Evolutionary conservation across 2,113 vertebrate species (phyloP), one percentile per base, ranked within the genome.

Genomic region (Euleptes europaea): DNA sequence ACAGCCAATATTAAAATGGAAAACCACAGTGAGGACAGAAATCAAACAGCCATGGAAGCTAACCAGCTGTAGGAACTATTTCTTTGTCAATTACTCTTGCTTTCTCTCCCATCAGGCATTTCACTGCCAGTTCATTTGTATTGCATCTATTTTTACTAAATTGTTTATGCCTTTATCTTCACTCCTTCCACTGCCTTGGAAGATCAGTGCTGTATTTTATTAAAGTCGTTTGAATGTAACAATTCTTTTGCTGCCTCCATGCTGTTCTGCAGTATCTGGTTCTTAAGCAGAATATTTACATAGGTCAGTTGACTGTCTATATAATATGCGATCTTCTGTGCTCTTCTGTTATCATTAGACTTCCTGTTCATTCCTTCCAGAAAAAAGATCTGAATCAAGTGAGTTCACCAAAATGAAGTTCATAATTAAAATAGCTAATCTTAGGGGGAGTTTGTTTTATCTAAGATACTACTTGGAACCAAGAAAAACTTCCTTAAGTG

Each of bases 221-320:
- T 38, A 49, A 92, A 83, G 87, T 87, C 92, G 89, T 82, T 78
- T 70, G 89, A 93, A 89, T 15, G 84, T 80, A 79, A 42, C 26
- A 40, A 10, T 44, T 78, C 82, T 92, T 90, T 83, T 90, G 82
- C 90, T 91, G 84, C 88, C 86, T 89, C 31, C 72, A 0, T 83
- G 81, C 85, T 87, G 31, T 66, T 65, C 40, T 75, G 44, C 35
- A 44, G 14, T 65, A 51, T 76, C 66, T 69, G 47, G n/a, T 89
- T 89, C 79, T 78, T 84, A 80, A 44, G 71, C 87, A 73, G 33
- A 83, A 80, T 75, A 81, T 66, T 77, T 72, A 79, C 19, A 80
- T 31, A 63, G 66, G 60, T 84, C 63, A 85, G 76, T 83, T 71
- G 86, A 84, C 40, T 8, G 63, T 87, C 82, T 84, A 83, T 83